These are phyloP conservation scores for Gorsachius magnificus DNA, from an alignment of 2,797 vertebrate genomes.

Conservation along the genomic window DNA sequence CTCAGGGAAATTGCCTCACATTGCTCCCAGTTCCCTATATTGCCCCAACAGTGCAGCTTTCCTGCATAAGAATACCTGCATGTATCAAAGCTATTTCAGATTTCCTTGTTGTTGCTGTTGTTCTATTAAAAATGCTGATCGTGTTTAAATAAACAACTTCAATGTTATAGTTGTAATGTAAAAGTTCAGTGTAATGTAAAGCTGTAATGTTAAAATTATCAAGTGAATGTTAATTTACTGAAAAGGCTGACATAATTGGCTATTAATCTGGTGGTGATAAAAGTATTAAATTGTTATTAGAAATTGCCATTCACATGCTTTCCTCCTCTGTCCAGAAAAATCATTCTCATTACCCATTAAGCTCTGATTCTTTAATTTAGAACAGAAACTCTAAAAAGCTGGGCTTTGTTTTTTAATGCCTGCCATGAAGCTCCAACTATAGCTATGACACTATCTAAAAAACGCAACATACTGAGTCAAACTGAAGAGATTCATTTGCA, in stretches of 20 bases:
- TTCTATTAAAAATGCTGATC: background rate
- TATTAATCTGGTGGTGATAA: background rate
- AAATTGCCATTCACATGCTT: background rate
- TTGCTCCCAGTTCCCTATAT: no score
- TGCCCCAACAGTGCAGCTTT: background rate
- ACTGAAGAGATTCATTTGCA: background rate
- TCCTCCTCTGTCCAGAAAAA: background rate
- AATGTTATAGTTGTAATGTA: background rate
- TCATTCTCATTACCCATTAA: background rate
- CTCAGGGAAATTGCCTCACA: background rate
- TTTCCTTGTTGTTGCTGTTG: background rate
- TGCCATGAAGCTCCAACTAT: background rate
- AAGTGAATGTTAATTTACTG: background rate
- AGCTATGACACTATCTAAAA: background rate
- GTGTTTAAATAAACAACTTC: background rate
- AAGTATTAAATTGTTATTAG: background rate
- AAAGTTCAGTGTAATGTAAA: background rate
- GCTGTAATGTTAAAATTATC: background rate
- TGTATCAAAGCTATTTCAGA: background rate
- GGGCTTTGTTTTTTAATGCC: background rate
- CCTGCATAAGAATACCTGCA: background rate
- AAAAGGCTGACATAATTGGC: background rate
- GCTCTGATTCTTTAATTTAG: background rate
- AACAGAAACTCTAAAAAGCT: background rate
- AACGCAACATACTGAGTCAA: background rate